These are phyloP conservation scores for Agrypnus murinus DNA, from an alignment of 2,888 invertebrate species.

Conservation along the genomic window DNA sequence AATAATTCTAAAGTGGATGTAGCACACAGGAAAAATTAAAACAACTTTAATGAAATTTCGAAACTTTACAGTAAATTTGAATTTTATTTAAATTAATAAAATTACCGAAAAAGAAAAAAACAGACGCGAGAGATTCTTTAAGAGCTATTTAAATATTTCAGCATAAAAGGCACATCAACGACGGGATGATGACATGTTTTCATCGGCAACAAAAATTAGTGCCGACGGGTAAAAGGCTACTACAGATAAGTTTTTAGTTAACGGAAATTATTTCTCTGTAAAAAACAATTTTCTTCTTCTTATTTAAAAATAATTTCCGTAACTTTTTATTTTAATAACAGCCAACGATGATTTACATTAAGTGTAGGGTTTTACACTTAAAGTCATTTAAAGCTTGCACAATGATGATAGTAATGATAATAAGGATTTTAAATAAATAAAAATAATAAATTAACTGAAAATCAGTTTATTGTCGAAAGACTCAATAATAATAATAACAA, in stretches of 20 bases:
- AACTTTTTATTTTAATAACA: constrained; percentile 40
- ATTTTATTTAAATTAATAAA: no score
- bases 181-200: constrained; percentile 39
- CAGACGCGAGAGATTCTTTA: no score
- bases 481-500: constrained; percentile 53
- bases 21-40: no score
- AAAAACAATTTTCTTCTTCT: constrained; percentile 1
- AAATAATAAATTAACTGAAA: constrained; percentile 49
- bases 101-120: no score
- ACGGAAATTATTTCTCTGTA: constrained; percentile 18
- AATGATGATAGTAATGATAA: background rate
- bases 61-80: no score
- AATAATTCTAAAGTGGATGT: no score
- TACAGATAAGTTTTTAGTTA: constrained; percentile 20
- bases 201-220: constrained; percentile 15
- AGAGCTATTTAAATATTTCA: constrained; percentile 16
- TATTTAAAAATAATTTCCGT: constrained; percentile 18
- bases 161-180: constrained; percentile 45
- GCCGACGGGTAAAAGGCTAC: constrained; percentile 35
- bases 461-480: constrained; percentile 57
- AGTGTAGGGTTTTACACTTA: constrained; percentile 35
- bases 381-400: constrained; percentile 19
- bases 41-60: no score
- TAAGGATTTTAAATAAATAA: constrained; percentile 20
- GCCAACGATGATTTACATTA: constrained; percentile 44